Evolutionary conservation across 2,888 invertebrate genomes (phyloP), one percentile per base, ranked within the genome.

Genomic region (Sminthurinus aureus): DNA sequence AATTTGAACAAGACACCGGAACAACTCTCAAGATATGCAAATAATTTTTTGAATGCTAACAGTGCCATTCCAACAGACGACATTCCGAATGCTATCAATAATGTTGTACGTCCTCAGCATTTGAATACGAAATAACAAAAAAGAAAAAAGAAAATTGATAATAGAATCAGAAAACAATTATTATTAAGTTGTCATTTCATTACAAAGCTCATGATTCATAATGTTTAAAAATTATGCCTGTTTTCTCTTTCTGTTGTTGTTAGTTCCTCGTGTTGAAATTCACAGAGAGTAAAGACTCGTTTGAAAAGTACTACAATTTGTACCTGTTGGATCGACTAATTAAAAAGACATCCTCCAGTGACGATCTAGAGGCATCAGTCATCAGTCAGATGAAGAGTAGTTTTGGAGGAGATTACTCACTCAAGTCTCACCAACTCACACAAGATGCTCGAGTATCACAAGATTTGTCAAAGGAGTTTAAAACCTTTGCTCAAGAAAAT

Each of bases 241-340:
- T 38, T 38, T 38, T 38, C 38, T 38, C 38, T 6, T 38, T 38
- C 6, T 38, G 64, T 12, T 78, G 26, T 20, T 78, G 15, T 22
- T 64, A 80, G 80, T 81, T 81, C 26, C 73, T 81, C 52, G 18
- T 73, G 13, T n/a, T 81, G 50, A 81, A 81, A 24, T 81, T 51
- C 80, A 73, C 73, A 50, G 80, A 81, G 51, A 81, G 80, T 51
- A 81, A 81, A n/a, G 80, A 81, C n/a, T 81, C 80, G 4, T 81
- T 81, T n/a, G 80, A 81, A 24, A 81, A 73, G 58, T 81, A 81
- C 73, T 81, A 81, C 58, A 81, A 81, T 24, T 73, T 71, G 80
- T 71, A 81, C 52, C 24, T 81, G 9, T 26, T 81, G 4, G 69
- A 73, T 22, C 73, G 73, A n/a, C 58, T 81, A 3, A 73, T 81